Evolutionary conservation across 2,113 vertebrate genomes (phyloP).

Genomic region (Clarias magur): DNA sequence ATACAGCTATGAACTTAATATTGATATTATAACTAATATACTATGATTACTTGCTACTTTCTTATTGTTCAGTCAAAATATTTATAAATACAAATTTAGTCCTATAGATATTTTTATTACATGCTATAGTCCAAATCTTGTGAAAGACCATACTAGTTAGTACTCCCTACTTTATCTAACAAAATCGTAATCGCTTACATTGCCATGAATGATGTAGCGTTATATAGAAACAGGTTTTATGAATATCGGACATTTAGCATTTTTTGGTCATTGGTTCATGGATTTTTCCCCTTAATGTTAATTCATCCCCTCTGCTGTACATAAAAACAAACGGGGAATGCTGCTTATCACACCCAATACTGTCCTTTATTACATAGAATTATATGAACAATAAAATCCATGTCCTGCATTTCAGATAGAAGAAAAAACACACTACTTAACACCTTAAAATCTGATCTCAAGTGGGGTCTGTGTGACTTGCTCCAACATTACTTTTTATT

Average conservation of each 20-base stretch:
- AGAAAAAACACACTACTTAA: background rate
- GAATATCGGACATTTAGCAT: background rate
- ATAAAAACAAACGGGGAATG: background rate
- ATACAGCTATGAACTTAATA: background rate
- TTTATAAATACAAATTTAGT: background rate
- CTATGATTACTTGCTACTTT: background rate
- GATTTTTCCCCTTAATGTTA: background rate
- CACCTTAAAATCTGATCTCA: background rate
- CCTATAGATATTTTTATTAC: background rate
- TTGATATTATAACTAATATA: background rate
- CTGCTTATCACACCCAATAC: background rate
- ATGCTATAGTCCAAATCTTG: background rate
- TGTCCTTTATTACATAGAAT: background rate
- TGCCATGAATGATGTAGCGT: background rate
- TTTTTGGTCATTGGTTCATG: background rate
- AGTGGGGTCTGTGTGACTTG: background rate
- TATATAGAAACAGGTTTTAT: background rate
- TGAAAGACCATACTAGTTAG: background rate
- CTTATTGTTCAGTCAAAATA: background rate
- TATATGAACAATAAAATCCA: background rate
- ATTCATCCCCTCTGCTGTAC: background rate
- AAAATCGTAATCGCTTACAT: background rate
- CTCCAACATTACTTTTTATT: background rate
- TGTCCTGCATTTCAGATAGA: background rate
- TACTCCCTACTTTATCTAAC: background rate